Evolutionary conservation across 2,797 vertebrate genomes (phyloP).

Genomic region (Pangasius djambal): DNA sequence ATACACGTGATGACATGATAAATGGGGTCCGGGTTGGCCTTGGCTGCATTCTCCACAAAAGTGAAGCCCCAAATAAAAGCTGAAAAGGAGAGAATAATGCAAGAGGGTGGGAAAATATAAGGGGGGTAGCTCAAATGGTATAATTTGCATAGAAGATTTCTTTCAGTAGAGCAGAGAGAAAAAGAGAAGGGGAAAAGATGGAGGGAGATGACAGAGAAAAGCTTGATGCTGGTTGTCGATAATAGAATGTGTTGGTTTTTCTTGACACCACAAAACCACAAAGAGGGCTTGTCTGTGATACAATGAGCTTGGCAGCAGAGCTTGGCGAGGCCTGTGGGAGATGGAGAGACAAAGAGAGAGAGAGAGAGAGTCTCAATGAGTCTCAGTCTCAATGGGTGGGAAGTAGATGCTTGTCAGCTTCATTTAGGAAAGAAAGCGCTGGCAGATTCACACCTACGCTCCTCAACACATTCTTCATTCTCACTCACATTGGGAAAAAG

Average conservation of each 20-base stretch:
- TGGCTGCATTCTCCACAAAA: conserved; percentile 13
- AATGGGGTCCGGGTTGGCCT: conserved; percentile 24
- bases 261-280: conserved; percentile 46
- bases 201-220: conserved; percentile 11
- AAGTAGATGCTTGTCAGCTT: conserved; percentile 34
- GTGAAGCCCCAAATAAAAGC: conserved; percentile 25
- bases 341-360: conserved; percentile 15
- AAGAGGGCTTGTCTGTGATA: conserved; percentile 49
- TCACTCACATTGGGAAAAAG: conserved; percentile 16
- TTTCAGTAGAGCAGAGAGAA: conserved; percentile 14
- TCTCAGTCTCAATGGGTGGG: conserved; percentile 47
- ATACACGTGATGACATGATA: conserved; percentile 25
- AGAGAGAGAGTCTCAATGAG: conserved; percentile 23
- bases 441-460: conserved; percentile 26
- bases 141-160: conserved; percentile 21
- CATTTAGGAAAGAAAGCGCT: conserved; percentile 49
- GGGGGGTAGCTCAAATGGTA: neutral
- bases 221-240: conserved; percentile 21
- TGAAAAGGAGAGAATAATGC: neutral
- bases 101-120: neutral
- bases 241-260: conserved; percentile 47
- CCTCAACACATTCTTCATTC: neutral
- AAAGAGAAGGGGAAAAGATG: neutral
- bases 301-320: conserved; percentile 36
- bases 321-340: conserved; percentile 1